Evolutionary conservation across 2,888 invertebrate genomes (phyloP), one percentile per base, ranked within the genome.

Genomic region (Drosophila recens): DNA sequence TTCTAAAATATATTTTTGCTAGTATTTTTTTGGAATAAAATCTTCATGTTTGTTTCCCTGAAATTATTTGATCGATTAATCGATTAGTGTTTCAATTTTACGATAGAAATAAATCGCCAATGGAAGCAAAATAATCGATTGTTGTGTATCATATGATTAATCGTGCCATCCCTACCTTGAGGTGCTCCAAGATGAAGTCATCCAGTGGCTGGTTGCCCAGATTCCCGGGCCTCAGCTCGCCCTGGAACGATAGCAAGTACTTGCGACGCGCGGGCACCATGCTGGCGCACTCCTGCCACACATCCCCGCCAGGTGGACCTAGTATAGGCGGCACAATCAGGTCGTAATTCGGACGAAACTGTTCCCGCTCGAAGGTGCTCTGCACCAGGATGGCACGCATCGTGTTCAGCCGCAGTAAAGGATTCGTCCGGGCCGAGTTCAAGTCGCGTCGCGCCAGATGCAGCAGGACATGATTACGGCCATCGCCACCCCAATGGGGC

Each of bases 401-500:
- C 4, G 96, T 97, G 80, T 97, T 95, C n/a, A 96, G 93, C 61
- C 94, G 94, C 42, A 93, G 92, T 80, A 97, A 95, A 45, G 96
- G 94, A 92, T 96, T 96, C 0, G 96, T 96, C 6, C 96, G 94
- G 20, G 94, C 94, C 4, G 95, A 94, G 2, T 95, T 94, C 38
- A 96, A 92, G 92, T 96, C 96, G 11, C 96, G 94, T 58, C 97
- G 94, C 0, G 97, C 96, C 66, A 98, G 93, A 93, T 98, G 97
- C 20, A 98, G 91, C 5, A 99, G 91, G 20, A 99, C 94, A 92
- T 98, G 98, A 93, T 99, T 99, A 38, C 98, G 94, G 10, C 98
- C 99, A 93, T 98, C 98, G 0, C 98, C 98, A 27, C 96, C 97
- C 98, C 98, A 99, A 92, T 96, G 96, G 0, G 97, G 97, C 56